Percentiles rank a stretch among this genome's conserved stretches.
Conservation (phyloP, 37 sponge, comb jelly and placozoan species). For the Oopsacas minuta region DNA sequence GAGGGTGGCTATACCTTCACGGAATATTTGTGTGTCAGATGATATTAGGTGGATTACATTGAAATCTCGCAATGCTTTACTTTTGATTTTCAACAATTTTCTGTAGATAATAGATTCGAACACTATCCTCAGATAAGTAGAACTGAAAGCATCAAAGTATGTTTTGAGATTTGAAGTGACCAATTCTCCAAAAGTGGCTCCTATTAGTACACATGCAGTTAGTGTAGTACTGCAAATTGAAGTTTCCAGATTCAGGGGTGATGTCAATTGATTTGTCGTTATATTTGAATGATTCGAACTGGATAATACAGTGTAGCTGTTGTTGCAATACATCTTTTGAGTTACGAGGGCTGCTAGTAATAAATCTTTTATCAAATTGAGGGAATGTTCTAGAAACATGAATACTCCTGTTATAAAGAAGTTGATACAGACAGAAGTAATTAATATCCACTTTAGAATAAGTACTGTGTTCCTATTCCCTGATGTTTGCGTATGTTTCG, state of each 20-base stretch:
- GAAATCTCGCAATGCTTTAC: not conserved
- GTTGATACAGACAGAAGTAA: not conserved
- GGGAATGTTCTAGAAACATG: conserved; percentile 12
- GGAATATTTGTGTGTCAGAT: conserved; percentile 3
- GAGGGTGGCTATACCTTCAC: not conserved
- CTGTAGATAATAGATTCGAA: not conserved
- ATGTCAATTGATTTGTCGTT: not conserved
- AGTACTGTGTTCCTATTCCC: not conserved
- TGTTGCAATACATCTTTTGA: not conserved
- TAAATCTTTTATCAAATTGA: not conserved
- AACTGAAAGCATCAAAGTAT: not conserved
- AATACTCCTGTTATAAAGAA: conserved; percentile 10
- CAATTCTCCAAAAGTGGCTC: not conserved
- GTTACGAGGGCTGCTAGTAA: not conserved
- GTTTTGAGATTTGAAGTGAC: not conserved
- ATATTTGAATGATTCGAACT: not conserved
- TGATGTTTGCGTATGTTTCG: not conserved
- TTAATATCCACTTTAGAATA: not conserved
- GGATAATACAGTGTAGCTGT: not conserved
- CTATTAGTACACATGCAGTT: not conserved
- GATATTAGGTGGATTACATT: conserved; percentile 1
- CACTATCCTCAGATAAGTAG: not conserved
- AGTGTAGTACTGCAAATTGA: not conserved
- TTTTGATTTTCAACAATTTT: not conserved
- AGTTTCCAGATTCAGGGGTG: not conserved